phyloP scores from a whole-genome alignment of 2,113 vertebrate genomes.

The Mobula birostris region DNA sequence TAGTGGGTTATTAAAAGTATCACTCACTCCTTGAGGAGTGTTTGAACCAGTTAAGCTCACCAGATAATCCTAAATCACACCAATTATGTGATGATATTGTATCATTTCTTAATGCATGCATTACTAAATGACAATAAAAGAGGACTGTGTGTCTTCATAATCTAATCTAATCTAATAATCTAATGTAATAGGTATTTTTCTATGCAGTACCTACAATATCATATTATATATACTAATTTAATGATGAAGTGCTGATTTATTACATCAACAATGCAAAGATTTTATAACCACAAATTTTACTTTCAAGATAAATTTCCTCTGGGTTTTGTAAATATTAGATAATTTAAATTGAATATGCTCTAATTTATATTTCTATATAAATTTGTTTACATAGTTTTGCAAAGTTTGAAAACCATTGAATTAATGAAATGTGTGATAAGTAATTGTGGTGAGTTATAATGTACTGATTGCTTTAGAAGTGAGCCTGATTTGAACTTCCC shows the following conservation, averaged over 20 bases:
- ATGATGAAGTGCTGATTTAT: not conserved
- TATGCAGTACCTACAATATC: not conserved
- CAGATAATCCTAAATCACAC: not conserved
- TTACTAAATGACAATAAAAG: too few species aligned
- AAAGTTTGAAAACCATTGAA: not conserved
- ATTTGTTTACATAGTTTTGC: not conserved
- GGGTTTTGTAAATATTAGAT: not conserved
- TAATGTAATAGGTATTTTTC: not conserved
- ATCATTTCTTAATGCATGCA: too few species aligned
- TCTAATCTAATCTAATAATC: too few species aligned
- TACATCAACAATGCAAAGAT: not conserved
- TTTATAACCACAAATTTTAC: not conserved
- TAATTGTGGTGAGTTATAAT: not conserved
- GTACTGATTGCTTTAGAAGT: constrained; percentile 1
- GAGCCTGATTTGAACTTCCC: not conserved
- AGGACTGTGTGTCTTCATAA: too few species aligned
- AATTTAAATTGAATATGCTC: not conserved
- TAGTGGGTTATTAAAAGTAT: not conserved
- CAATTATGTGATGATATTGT: not conserved
- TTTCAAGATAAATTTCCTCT: not conserved
- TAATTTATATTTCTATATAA: not conserved
- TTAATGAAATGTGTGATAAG: not conserved
- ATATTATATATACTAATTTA: not conserved
- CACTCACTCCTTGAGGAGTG: not conserved
- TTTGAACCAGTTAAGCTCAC: not conserved